phyloP scores from a whole-genome alignment of 2,797 vertebrate genomes.

The Hyperoplus lanceolatus region DNA sequence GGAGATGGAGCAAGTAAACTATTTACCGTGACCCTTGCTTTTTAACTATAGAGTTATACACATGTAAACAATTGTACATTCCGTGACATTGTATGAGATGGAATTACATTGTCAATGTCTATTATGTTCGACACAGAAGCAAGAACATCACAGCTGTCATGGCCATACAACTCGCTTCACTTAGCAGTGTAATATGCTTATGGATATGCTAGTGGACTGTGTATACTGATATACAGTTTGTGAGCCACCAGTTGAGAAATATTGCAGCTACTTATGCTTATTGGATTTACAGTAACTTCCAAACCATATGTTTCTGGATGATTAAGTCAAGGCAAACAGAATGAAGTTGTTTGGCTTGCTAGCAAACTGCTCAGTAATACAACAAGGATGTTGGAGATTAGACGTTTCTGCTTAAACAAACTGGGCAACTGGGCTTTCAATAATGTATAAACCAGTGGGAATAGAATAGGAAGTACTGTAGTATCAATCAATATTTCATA shows the following conservation, averaged over 20 bases:
- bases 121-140: slow-evolving; percentile 1
- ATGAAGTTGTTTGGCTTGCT: slow-evolving; percentile 27
- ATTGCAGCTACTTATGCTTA: neutral
- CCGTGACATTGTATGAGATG: neutral
- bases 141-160: slow-evolving; percentile 14
- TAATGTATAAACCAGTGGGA: slow-evolving; percentile 33
- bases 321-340: slow-evolving; percentile 11
- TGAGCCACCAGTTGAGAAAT: slow-evolving; percentile 14
- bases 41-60: neutral
- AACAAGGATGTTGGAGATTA: slow-evolving; percentile 23
- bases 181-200: slow-evolving; percentile 9
- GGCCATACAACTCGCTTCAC: slow-evolving; percentile 10
- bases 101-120: slow-evolving; percentile 9
- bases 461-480: slow-evolving; percentile 4
- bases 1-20: slow-evolving; percentile 18
- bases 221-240: slow-evolving; percentile 11
- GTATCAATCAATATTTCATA: slow-evolving; percentile 20
- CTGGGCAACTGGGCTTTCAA: slow-evolving; percentile 35
- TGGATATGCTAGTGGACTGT: neutral
- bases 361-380: slow-evolving; percentile 32
- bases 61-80: neutral
- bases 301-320: slow-evolving; percentile 16
- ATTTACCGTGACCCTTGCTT: neutral
- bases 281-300: slow-evolving; percentile 10
- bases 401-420: slow-evolving; percentile 38